Conservation (phyloP, 2,797 vertebrate genomes). For the Delichon dasypus region DNA sequence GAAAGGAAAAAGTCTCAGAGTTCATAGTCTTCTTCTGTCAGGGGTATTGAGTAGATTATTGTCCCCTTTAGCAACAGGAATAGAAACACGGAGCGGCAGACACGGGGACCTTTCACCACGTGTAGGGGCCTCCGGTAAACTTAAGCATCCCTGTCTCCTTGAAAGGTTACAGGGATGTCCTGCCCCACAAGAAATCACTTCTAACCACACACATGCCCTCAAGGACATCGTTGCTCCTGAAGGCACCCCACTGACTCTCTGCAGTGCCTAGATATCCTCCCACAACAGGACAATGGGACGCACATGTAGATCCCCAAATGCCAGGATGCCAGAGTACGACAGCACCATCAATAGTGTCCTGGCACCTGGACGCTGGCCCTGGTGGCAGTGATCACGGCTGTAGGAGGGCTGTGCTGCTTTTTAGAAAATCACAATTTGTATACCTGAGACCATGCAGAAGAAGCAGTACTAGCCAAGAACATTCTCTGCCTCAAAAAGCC, state of each 20-base stretch:
- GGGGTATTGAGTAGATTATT: neutral
- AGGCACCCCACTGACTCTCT: neutral
- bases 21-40: neutral
- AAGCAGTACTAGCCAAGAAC: neutral
- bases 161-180: neutral
- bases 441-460: neutral
- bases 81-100: neutral
- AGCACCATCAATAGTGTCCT: neutral
- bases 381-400: neutral
- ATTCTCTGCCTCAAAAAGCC: neutral
- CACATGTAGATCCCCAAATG: neutral
- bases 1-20: neutral
- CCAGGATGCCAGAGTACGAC: neutral
- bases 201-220: neutral
- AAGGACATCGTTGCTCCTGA: fast-evolving
- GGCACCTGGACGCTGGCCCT: neutral
- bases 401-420: neutral
- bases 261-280: neutral
- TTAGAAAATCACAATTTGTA: neutral
- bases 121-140: neutral
- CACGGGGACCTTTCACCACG: fast-evolving
- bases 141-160: neutral
- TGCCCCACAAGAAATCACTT: neutral
- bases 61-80: neutral
- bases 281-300: neutral